These are phyloP conservation scores for Cordilura impudica DNA, from an alignment of 2,888 invertebrate genomes.

Conservation along the genomic window DNA sequence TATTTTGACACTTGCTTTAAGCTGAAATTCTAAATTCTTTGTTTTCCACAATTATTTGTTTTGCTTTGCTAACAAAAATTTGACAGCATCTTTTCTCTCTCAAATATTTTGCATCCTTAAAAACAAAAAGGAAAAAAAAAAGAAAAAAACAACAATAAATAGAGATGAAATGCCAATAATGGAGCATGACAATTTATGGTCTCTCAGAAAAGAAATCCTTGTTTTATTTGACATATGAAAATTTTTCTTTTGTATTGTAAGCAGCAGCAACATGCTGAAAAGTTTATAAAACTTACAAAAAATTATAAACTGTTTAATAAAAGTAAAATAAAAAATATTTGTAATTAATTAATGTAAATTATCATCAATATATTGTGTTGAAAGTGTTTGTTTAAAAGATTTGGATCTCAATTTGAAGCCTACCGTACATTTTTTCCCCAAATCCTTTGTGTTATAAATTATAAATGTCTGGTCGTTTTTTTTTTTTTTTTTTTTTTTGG, in stretches of 20 bases:
- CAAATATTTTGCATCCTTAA: slow-evolving; percentile 30
- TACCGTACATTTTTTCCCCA: background rate
- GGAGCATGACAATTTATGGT: slow-evolving; percentile 37
- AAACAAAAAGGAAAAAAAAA: background rate
- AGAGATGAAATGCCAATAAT: slow-evolving; percentile 29
- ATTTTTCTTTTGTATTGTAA: slow-evolving; percentile 35
- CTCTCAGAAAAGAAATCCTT: slow-evolving; percentile 25
- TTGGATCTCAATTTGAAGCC: background rate
- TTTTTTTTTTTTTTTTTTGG: background rate
- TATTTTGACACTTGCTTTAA: slow-evolving; percentile 56
- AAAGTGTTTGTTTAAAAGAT: background rate
- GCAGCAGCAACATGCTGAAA: slow-evolving; percentile 55
- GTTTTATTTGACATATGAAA: slow-evolving; percentile 36
- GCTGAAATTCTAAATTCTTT: slow-evolving; percentile 7
- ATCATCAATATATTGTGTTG: background rate
- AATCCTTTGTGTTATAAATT: slow-evolving; percentile 23
- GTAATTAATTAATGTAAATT: too few species aligned
- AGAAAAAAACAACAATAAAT: slow-evolving; percentile 20
- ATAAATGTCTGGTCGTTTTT: slow-evolving; percentile 45
- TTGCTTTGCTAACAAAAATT: slow-evolving; percentile 26
- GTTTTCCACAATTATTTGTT: slow-evolving; percentile 34
- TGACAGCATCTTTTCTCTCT: slow-evolving; percentile 33
- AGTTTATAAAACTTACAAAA: slow-evolving; percentile 12
- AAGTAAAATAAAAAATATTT: background rate
- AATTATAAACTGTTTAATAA: background rate